Conservation (phyloP, 2,888 invertebrate species). For the Papilio demoleus region DNA sequence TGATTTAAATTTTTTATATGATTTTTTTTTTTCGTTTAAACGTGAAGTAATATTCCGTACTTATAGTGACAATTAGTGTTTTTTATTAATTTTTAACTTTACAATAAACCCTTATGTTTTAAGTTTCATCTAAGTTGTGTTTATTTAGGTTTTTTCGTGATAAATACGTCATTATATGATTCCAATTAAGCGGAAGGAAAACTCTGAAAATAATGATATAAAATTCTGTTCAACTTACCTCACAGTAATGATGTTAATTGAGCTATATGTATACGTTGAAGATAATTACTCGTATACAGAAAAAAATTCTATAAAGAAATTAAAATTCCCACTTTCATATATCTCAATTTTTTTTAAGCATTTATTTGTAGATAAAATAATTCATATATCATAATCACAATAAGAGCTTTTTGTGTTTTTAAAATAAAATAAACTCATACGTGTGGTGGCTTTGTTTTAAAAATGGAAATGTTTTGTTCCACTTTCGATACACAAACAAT, state of each 20-base stretch:
- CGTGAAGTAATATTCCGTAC: too few relatives aligned
- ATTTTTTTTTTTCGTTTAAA: too few relatives aligned
- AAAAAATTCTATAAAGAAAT: too few relatives aligned
- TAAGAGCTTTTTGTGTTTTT: constrained; percentile 11
- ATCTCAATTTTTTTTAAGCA: too few relatives aligned
- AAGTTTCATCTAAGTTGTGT: neutral
- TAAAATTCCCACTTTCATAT: too few relatives aligned
- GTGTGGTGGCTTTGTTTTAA: neutral
- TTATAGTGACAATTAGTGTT: too few relatives aligned
- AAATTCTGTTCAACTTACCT: neutral
- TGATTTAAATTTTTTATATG: too few relatives aligned
- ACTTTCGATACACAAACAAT: neutral
- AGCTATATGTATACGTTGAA: neutral
- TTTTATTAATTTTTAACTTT: too few relatives aligned
- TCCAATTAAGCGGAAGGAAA: neutral
- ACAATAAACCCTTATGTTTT: too few relatives aligned
- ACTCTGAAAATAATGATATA: constrained; percentile 3
- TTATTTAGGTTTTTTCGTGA: neutral
- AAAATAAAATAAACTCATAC: constrained; percentile 5
- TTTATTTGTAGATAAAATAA: neutral
- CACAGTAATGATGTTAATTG: neutral
- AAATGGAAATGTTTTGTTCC: constrained; percentile 14
- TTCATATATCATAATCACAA: neutral
- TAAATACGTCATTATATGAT: neutral
- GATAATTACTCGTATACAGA: neutral